Evolutionary conservation across 2,888 invertebrate species (phyloP).

Genomic region (Notodonta dromedarius): DNA sequence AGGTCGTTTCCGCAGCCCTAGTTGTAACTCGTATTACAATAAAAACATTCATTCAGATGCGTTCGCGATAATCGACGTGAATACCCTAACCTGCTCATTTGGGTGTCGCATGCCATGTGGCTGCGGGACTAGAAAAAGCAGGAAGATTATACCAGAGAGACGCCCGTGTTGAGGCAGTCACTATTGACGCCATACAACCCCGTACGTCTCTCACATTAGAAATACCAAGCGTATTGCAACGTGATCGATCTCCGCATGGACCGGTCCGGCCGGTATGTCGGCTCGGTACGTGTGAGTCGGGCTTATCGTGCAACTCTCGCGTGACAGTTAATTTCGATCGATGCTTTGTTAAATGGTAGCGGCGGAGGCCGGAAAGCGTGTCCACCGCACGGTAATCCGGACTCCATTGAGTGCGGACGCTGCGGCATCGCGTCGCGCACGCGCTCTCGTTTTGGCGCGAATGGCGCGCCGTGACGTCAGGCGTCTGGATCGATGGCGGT

Average conservation of each 20-base stretch:
- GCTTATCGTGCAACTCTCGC: conserved; percentile 61
- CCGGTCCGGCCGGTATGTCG: conserved; percentile 50
- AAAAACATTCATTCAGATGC: conserved; percentile 20
- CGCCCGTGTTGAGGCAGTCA: conserved; percentile 83
- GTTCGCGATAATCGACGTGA: conserved; percentile 10
- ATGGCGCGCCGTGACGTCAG: conserved; percentile 82
- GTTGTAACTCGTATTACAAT: conserved; percentile 42
- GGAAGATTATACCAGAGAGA: conserved; percentile 75
- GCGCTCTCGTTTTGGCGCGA: conserved; percentile 84
- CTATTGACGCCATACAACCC: conserved; percentile 79
- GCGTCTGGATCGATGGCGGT: conserved; percentile 84
- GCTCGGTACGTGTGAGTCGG: conserved; percentile 47
- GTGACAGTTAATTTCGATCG: conserved; percentile 67
- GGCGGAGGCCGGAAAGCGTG: conserved; percentile 70
- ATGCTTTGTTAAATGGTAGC: conserved; percentile 62
- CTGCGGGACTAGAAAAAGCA: conserved; percentile 81
- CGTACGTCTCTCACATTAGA: conserved; percentile 80
- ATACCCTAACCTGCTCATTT: conserved; percentile 74
- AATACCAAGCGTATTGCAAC: conserved; percentile 29
- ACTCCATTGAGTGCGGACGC: conserved; percentile 80
- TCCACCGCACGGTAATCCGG: conserved; percentile 73
- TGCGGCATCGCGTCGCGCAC: conserved; percentile 78
- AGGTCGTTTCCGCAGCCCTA: conserved; percentile 55
- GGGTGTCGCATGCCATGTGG: conserved; percentile 76
- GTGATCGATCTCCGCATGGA: conserved; percentile 44